phyloP scores from a whole-genome alignment of 2,888 invertebrate species.

The Cyclophora albipunctata region DNA sequence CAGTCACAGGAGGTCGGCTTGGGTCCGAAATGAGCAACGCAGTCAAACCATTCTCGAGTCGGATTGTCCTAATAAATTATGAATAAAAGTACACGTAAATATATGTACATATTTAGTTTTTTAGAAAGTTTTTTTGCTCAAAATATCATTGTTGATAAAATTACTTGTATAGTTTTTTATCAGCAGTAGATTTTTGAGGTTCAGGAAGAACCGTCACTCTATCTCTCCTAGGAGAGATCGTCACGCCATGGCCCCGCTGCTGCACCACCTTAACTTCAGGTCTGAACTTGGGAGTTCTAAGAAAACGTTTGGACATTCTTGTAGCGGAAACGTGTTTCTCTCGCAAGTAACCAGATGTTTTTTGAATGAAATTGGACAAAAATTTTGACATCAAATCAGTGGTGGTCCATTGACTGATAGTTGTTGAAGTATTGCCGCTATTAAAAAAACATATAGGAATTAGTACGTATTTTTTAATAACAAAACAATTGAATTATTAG shows the following conservation, averaged over 20 bases:
- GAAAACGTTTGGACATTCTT: conserved; percentile 60
- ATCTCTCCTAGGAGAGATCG: conserved; percentile 42
- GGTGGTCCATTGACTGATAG: conserved; percentile 17
- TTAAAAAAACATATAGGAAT: not conserved
- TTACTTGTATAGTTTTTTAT: conserved; percentile 86
- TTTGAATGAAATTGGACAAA: conserved; percentile 60
- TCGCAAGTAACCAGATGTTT: conserved; percentile 48
- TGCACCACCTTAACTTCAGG: conserved; percentile 52
- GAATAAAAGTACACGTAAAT: not conserved
- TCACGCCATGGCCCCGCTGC: conserved; percentile 28
- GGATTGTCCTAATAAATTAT: conserved; percentile 21
- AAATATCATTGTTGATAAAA: conserved; percentile 13
- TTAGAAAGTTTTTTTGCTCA: too few species aligned
- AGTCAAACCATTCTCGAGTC: conserved; percentile 81
- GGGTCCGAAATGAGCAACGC: conserved; percentile 83
- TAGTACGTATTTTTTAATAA: too few species aligned
- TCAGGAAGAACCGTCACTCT: conserved; percentile 63
- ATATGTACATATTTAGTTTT: too few species aligned
- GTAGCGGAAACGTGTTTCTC: conserved; percentile 27
- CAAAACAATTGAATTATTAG: too few species aligned
- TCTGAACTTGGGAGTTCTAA: conserved; percentile 55
- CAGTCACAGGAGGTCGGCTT: conserved; percentile 33
- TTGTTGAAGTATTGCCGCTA: conserved; percentile 24
- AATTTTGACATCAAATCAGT: conserved; percentile 64
- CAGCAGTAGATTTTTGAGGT: conserved; percentile 83